These are phyloP conservation scores for Condylostylus longicornis DNA, from an alignment of 1,140 invertebrate genomes.

Conservation along the genomic window DNA sequence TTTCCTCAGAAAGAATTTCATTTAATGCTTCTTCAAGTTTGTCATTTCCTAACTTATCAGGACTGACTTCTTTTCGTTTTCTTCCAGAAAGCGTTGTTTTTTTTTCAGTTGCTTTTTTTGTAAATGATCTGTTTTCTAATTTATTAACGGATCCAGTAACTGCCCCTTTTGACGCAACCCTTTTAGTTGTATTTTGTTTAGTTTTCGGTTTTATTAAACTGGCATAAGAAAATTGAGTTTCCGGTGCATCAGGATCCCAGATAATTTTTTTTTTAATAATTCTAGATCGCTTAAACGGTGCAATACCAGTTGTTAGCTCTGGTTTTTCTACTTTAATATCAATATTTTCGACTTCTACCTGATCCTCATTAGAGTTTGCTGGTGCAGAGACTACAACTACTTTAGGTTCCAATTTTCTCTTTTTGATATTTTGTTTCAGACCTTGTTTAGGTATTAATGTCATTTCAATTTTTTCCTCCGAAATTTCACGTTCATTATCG, in stretches of 20 bases:
- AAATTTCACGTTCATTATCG: too few relatives aligned
- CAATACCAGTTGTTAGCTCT: slow-evolving; percentile 1
- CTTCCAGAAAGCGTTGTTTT: slow-evolving; percentile 3
- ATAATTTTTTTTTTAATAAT: slow-evolving; percentile 52
- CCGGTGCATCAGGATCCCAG: slow-evolving; percentile 49
- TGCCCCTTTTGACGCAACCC: not conserved
- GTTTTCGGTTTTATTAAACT: slow-evolving; percentile 11
- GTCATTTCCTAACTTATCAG: not conserved
- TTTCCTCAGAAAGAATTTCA: too few relatives aligned
- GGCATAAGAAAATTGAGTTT: slow-evolving; percentile 32
- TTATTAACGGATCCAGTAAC: not conserved
- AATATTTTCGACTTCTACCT: too few relatives aligned
- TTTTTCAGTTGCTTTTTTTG: not conserved
- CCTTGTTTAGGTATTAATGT: too few relatives aligned
- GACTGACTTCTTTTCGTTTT: slow-evolving; percentile 1
- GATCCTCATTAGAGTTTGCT: too few relatives aligned
- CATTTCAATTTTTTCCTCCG: too few relatives aligned
- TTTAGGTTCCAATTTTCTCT: too few relatives aligned
- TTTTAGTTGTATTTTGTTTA: slow-evolving; percentile 1
- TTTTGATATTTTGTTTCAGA: too few relatives aligned
- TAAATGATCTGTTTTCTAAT: not conserved
- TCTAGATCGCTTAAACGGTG: slow-evolving; percentile 34
- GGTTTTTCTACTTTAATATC: too few relatives aligned
- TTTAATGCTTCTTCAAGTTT: slow-evolving; percentile 4
- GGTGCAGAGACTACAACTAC: too few relatives aligned